phyloP scores from a whole-genome alignment of 2,888 invertebrate species.

The Thyatira batis region DNA sequence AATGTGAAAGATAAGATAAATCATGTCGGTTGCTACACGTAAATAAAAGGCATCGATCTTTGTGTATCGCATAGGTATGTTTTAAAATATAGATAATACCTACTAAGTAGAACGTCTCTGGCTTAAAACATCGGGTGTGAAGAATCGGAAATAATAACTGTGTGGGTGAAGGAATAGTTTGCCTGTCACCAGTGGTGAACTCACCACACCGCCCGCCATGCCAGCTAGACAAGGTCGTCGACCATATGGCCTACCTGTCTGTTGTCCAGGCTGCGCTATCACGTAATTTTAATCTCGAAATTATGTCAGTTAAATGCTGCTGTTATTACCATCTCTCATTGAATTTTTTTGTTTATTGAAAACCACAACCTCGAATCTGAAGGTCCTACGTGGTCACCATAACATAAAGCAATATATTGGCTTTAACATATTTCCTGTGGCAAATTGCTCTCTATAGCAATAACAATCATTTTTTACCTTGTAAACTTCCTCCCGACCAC shows the following conservation, averaged over 20 bases:
- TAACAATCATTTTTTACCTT: slow-evolving; percentile 33
- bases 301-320: slow-evolving; percentile 34
- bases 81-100: slow-evolving; percentile 9
- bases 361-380: not conserved
- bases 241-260: slow-evolving; percentile 67
- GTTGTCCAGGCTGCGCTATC: slow-evolving; percentile 29
- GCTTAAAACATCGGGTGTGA: slow-evolving; percentile 28
- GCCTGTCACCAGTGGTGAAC: slow-evolving; percentile 60
- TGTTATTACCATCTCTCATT: slow-evolving; percentile 33
- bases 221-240: slow-evolving; percentile 62
- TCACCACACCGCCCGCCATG: no score
- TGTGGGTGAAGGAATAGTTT: slow-evolving; percentile 60
- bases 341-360: not conserved
- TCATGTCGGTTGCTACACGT: slow-evolving; percentile 23
- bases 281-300: slow-evolving; percentile 39
- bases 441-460: slow-evolving; percentile 50
- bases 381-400: not conserved
- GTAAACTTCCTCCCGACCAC: slow-evolving; percentile 40
- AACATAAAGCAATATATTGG: not conserved
- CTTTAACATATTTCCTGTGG: slow-evolving; percentile 32
- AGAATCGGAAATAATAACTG: slow-evolving; percentile 51
- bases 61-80: slow-evolving; percentile 21
- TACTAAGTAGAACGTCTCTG: slow-evolving; percentile 13
- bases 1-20: slow-evolving; percentile 35
- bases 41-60: slow-evolving; percentile 21